Conservation (phyloP, 2,113 vertebrate species). For the Lethenteron camtschaticum region DNA sequence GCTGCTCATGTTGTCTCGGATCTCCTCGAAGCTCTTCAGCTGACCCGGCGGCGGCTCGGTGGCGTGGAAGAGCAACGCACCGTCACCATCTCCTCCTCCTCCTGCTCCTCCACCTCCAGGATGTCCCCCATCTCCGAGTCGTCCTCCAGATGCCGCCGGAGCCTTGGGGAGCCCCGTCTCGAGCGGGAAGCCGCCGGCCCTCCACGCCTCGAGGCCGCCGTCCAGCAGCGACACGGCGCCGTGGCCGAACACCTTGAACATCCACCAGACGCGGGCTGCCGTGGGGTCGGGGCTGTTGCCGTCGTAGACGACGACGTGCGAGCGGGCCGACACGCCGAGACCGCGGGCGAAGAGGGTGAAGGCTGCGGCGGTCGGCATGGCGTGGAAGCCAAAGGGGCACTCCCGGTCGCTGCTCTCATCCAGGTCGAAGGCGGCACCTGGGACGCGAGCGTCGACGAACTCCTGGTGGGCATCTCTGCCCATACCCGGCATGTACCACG, state of each 20-base stretch:
- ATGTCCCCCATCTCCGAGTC: no score
- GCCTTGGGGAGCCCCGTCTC: conserved; percentile 15
- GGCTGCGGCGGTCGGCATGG: conserved; percentile 33
- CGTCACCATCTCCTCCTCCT: no score
- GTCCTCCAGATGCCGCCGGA: no score
- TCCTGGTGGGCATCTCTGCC: conserved; percentile 36
- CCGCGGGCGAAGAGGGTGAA: conserved; percentile 42
- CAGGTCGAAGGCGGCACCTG: conserved; percentile 51
- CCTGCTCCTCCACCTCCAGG: no score
- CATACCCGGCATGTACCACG: conserved; percentile 57
- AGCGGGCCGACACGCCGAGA: conserved; percentile 25
- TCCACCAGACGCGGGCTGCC: conserved; percentile 81
- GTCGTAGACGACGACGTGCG: conserved; percentile 73
- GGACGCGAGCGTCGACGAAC: conserved; percentile 46
- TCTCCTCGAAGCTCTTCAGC: no score
- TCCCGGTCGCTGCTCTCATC: conserved; percentile 48
- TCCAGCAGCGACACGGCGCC: conserved; percentile 48
- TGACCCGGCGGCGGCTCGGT: no score
- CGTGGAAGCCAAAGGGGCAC: conserved; percentile 42
- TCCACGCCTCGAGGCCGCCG: conserved; percentile 59
- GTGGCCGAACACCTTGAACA: conserved; percentile 74
- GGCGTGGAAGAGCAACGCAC: no score
- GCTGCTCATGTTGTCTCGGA: no score
- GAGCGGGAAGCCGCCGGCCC: conserved; percentile 26
- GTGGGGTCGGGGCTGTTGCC: conserved; percentile 50